phyloP scores from a whole-genome alignment of 1,140 invertebrate genomes.

The Bombus sibiricus region DNA sequence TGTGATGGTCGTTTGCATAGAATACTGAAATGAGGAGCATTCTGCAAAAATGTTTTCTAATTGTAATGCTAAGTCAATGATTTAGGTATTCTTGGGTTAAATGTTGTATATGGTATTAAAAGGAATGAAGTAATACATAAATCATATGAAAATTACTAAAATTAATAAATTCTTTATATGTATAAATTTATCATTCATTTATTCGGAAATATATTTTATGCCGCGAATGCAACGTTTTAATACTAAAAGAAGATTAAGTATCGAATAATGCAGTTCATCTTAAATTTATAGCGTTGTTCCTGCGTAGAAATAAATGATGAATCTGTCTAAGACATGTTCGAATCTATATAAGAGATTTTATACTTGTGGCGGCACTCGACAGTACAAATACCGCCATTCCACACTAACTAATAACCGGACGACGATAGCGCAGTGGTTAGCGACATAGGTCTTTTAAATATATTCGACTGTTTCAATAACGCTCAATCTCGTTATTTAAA shows the following conservation, averaged over 20 bases:
- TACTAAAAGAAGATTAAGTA: too few species aligned
- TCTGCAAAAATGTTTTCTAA: not conserved
- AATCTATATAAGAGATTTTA: too few species aligned
- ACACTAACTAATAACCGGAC: too few species aligned
- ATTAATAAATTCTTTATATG: not conserved
- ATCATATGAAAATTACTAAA: not conserved
- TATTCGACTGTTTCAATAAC: too few species aligned
- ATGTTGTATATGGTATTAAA: too few species aligned
- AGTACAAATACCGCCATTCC: too few species aligned
- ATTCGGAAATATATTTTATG: not conserved
- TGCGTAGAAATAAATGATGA: not conserved
- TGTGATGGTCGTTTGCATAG: not conserved
- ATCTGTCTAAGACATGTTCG: not conserved
- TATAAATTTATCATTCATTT: not conserved
- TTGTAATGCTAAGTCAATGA: not conserved
- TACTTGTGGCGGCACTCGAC: too few species aligned
- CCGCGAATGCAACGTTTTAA: not conserved
- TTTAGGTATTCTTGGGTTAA: not conserved
- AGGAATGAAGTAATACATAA: not conserved
- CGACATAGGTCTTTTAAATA: too few species aligned
- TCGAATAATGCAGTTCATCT: too few species aligned
- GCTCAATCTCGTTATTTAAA: too few species aligned
- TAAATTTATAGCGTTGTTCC: too few species aligned
- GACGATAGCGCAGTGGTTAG: too few species aligned
- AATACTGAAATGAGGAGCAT: not conserved